These are phyloP conservation scores for Ariopsis seemanni DNA, from an alignment of 2,113 vertebrate genomes.

Conservation along the genomic window DNA sequence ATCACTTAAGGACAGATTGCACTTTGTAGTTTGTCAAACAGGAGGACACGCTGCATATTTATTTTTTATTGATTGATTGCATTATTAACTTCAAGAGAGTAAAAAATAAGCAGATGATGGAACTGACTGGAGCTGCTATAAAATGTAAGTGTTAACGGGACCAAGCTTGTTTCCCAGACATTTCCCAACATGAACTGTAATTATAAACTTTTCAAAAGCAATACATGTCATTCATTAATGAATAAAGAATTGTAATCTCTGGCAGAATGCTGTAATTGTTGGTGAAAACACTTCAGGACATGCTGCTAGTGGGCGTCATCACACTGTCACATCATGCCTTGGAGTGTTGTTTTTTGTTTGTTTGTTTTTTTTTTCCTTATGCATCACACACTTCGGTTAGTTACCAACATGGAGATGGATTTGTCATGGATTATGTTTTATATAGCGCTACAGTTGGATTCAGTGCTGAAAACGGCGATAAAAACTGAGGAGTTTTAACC, in stretches of 20 bases:
- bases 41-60: not conserved
- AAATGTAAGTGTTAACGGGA: not conserved
- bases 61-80: too few species aligned
- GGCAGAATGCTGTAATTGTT: not conserved
- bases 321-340: not conserved
- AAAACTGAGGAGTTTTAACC: too few species aligned
- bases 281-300: not conserved
- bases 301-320: not conserved
- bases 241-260: not conserved
- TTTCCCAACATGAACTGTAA: not conserved
- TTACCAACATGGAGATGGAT: not conserved
- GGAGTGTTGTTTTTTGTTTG: not conserved
- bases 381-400: not conserved
- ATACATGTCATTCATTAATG: not conserved
- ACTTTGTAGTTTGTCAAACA: not conserved
- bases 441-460: not conserved
- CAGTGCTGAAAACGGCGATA: too few species aligned
- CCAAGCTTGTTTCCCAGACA: not conserved
- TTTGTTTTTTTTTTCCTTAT: too few species aligned
- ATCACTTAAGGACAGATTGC: not conserved
- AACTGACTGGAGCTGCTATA: not conserved
- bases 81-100: not conserved
- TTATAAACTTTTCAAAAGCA: not conserved
- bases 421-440: not conserved
- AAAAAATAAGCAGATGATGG: not conserved